A percentile compares a stretch with the other conserved stretches of the same genome.
phyloP scores from a whole-genome alignment of 2,888 invertebrate genomes.

The Meganola albula region DNA sequence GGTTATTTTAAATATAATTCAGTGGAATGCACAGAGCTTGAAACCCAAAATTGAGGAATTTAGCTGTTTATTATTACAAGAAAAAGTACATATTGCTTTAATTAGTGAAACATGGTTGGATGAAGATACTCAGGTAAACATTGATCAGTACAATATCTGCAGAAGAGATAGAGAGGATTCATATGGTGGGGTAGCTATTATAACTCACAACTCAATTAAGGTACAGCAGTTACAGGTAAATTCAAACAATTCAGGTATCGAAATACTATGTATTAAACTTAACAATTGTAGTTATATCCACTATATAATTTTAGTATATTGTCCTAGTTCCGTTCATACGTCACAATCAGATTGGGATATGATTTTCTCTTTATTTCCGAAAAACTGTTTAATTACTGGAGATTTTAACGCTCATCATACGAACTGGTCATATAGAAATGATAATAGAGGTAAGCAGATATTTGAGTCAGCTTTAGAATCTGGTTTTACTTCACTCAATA shows the following conservation, averaged over 20 bases:
- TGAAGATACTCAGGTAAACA: not conserved
- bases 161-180: not conserved
- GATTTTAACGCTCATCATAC: not conserved
- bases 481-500: not conserved
- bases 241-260: not conserved
- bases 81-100: not conserved
- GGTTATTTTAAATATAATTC: not conserved
- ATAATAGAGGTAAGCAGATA: not conserved
- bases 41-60: not conserved
- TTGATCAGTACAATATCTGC: not conserved
- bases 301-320: not conserved
- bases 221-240: not conserved
- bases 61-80: not conserved
- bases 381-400: not conserved
- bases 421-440: not conserved
- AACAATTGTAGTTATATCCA: not conserved
- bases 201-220: not conserved
- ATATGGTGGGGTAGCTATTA: not conserved
- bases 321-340: not conserved
- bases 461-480: not conserved
- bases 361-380: not conserved
- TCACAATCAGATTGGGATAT: not conserved
- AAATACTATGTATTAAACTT: not conserved
- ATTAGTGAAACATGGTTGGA: not conserved
- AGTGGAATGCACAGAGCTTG: slow-evolving; percentile 1